Base-by-base conservation (phyloP, 2,113 vertebrate species). In the Podocnemis expansa region DNA sequence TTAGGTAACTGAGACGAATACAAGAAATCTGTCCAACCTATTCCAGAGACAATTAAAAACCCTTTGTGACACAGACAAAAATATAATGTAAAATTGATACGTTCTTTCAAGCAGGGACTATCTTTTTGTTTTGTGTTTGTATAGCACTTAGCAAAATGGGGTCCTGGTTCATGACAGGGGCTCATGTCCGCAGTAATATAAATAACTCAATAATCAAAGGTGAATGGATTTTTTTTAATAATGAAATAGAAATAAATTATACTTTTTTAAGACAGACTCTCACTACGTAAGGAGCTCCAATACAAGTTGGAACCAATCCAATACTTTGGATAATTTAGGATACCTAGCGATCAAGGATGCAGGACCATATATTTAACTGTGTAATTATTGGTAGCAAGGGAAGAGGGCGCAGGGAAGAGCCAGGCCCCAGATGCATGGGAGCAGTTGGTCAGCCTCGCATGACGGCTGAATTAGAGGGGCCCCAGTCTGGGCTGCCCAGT, bases 261-360 rank as follows among this genome's bases (percentile, higher is more conserved):
- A n/a, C 84, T 24, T 43, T 19, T 49, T 63, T 27, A 0, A 0
- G 70, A 55, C 43, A 87, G 88, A 1, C 3, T 9, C 49, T 82
- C 0, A 0, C 9, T 8, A 45, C 52, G 78, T 88, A 67, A 49
- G 19, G 88, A 80, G 41, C 22, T 79, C 3, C 43, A 88, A 24
- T 55, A 43, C 89, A 94, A 83, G 58, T 10, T 14, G 11, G 58
- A 11, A 49, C 17, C 5, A 5, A 80, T 87, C 80, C 86, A 34
- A 84, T 9, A 73, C 1, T 29, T 5, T 2, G 21, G 41, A 10
- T 21, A 51, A 60, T 38, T 43, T 9, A 0, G 0, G 16, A 11
- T 45, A 78, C 6, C 85, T 4, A 75, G 16, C 10, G 29, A 89
- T 0, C 0, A 5, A 87, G 52, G 21, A 94, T 43, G 13, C 8